These are phyloP conservation scores for Danionella dracula DNA, from an alignment of 2,797 vertebrate species.

Conservation along the genomic window DNA sequence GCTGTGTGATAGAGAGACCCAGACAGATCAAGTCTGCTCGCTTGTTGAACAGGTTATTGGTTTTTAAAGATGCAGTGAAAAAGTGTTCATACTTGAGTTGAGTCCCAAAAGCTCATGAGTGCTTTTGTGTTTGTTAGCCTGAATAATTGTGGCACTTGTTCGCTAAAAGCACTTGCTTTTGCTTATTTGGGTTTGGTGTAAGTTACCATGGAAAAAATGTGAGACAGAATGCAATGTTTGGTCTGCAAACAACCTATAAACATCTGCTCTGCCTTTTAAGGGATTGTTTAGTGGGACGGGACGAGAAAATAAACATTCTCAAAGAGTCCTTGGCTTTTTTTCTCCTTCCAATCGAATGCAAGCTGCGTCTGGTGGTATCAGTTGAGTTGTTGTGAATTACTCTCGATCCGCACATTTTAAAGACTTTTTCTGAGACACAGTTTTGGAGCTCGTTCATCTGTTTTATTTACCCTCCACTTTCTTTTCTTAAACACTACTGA, in stretches of 20 bases:
- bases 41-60: neutral
- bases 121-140: slow-evolving; percentile 23
- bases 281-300: slow-evolving; percentile 77
- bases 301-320: slow-evolving; percentile 77
- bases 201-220: slow-evolving; percentile 51
- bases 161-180: slow-evolving; percentile 58
- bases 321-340: slow-evolving; percentile 62
- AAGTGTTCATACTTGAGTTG: neutral
- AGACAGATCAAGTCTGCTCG: neutral
- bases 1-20: neutral
- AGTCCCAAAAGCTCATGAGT: neutral
- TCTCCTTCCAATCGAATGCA: slow-evolving; percentile 57
- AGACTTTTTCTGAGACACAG: slow-evolving; percentile 55
- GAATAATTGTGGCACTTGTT: slow-evolving; percentile 47
- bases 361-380: slow-evolving; percentile 51
- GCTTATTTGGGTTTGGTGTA: slow-evolving; percentile 47
- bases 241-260: slow-evolving; percentile 75
- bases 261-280: slow-evolving; percentile 78
- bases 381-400: slow-evolving; percentile 33
- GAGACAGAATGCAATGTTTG: slow-evolving; percentile 69
- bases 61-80: neutral
- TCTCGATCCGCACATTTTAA: slow-evolving; percentile 51
- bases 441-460: slow-evolving; percentile 37
- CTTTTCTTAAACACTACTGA: slow-evolving; percentile 50
- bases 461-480: neutral